phyloP scores from a whole-genome alignment of 1,140 invertebrate genomes.

The Aleiodes sp. region DNA sequence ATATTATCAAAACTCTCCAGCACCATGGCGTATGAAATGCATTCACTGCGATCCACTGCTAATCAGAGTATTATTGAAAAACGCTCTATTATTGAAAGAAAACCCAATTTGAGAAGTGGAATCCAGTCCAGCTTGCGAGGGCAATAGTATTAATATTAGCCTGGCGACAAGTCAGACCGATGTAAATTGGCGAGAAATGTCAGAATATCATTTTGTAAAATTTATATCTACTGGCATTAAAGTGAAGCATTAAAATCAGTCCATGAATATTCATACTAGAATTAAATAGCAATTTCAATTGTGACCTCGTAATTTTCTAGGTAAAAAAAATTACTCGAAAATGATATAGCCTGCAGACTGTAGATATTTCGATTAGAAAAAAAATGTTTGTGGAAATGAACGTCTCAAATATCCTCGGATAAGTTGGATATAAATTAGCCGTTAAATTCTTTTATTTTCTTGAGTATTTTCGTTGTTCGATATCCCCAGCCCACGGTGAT shows the following conservation, averaged over 20 bases:
- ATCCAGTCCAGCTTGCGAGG: too few species aligned
- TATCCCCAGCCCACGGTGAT: background rate
- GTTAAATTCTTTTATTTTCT: conserved; percentile 26
- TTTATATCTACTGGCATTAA: conserved; percentile 48
- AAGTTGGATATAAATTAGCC: conserved; percentile 39
- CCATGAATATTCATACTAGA: conserved; percentile 50
- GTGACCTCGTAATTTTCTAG: background rate
- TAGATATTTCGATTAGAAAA: background rate
- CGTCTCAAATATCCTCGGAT: background rate
- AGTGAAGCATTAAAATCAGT: conserved; percentile 39
- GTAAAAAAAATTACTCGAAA: background rate
- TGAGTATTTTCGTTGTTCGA: background rate
- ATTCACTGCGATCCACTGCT: background rate
- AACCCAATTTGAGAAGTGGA: conserved; percentile 35
- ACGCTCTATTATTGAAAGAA: conserved; percentile 19
- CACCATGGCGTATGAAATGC: background rate
- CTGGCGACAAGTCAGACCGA: conserved; percentile 23
- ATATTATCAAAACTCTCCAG: background rate
- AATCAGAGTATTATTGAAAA: background rate
- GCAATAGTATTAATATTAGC: conserved; percentile 24
- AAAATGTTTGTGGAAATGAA: background rate
- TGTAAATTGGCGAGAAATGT: conserved; percentile 20
- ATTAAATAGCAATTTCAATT: conserved; percentile 43
- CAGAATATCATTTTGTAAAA: conserved; percentile 44
- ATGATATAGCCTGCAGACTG: background rate